Evolutionary conservation across 1,140 invertebrate species (phyloP), one percentile per base, ranked within the genome.

Genomic region (Colletes gigas): DNA sequence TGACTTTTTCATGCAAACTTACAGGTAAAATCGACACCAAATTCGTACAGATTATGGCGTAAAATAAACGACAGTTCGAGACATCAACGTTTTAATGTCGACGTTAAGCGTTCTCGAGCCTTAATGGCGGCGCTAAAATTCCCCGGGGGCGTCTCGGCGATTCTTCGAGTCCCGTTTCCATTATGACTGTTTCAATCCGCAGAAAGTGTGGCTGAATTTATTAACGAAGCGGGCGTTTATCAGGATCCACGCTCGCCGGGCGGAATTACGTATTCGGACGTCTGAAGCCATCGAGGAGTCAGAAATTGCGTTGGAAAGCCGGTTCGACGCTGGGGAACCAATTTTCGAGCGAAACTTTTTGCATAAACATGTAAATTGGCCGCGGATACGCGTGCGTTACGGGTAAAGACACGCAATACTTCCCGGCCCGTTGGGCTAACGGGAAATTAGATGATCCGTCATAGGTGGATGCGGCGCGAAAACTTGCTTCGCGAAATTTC

Each of bases 291-390:
- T 68, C 54, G 59, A 82, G 74, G 74, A 52, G 72, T 70, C 59
- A 55, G 19, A 67, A 72, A 72, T 78, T 44, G 59, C 69, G 77
- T 69, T 30, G 30, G 30, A 30, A 30, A 30, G 30, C 30, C 30
- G 30, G 30, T 30, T 30, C 30, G 30, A 30, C 30, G 30, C 30
- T 30, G 30, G 30, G 4, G 77, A 79, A 73, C 69, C 77, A 73
- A 79, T 79, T 79, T 79, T 79, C 68, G 67, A 47, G 39, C 17
- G 59, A 85, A 85, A 85, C 73, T 84, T 85, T 85, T 84, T 82
- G 78, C 78, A 84, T 85, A 63, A 78, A 55, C 57, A 78, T 78
- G 69, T 47, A 65, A 72, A 63, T 66, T 39, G 74, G 47, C 59
- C 62, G 15, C 52, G 66, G 52, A 76, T 78, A 85, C 81, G 80